Base-by-base conservation (phyloP, 2,888 invertebrate genomes). In the Brachycybe producta region DNA sequence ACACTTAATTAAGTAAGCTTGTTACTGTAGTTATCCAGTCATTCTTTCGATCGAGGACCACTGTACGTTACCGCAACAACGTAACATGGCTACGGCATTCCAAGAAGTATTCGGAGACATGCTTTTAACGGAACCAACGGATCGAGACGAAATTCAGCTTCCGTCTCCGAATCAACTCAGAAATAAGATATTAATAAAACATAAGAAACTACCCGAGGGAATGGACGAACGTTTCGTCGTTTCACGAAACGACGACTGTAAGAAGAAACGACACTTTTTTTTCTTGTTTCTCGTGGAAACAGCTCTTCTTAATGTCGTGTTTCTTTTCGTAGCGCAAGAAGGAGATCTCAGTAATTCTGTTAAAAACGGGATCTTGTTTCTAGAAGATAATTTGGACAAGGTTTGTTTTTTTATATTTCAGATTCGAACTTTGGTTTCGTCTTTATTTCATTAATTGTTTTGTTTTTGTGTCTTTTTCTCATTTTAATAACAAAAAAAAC, bases 11-110 rank as follows among this genome's bases (percentile, higher is more conserved):
- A n/a, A n/a, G n/a, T n/a, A n/a, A n/a, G n/a, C n/a, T n/a, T 36
- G 7, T 8, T 36, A 17, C 7, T 15, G 3, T 49, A 75, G 73
- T 42, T 90, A 82, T 66, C 91, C 91, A 0, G 78, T 91, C 0
- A 87, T 91, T 57, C 69, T 91, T 24, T 90, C 90, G 0, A 87
- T 91, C 51, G 91, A 91, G 67, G 90, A 91, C 64, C 90, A 91
- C 65, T 91, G 91, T 65, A 82, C 87, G 0, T 66, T 91, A 51
- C 82, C 82, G 1, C 90, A 91, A 61, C 91, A 91, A 64, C 73
- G 88, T 41, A 82, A 84, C 63, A 91, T 91, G 91, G 90, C 91
- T 0, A 74, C 73, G 52, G 78, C 82, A 1, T 80, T 91, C 70
- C 53, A 58, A 46, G 87, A 90, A 64, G 79, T 86, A 0, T 85